Evolutionary conservation across 2,888 invertebrate genomes (phyloP).

Genomic region (Hetaerina titia): DNA sequence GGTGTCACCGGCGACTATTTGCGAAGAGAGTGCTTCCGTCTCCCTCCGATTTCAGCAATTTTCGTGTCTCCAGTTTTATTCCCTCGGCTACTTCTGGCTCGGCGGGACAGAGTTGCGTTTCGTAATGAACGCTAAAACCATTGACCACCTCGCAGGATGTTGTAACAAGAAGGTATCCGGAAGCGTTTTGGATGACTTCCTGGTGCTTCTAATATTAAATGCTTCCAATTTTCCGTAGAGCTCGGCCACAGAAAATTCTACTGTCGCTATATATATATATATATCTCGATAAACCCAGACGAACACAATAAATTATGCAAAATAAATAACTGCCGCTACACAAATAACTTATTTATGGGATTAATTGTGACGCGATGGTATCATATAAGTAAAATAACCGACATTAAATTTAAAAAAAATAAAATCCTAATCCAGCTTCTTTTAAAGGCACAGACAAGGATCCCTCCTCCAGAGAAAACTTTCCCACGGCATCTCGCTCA

Average conservation of each 20-base stretch:
- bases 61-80: background rate
- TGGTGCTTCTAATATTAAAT: background rate
- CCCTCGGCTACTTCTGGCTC: background rate
- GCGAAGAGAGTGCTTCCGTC: background rate
- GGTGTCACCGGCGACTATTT: background rate
- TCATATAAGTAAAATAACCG: background rate
- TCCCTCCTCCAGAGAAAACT: background rate
- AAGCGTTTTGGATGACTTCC: background rate
- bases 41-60: background rate
- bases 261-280: no score
- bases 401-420: background rate
- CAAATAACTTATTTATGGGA: background rate
- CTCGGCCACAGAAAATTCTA: no score
- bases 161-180: background rate
- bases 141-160: background rate
- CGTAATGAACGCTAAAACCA: background rate
- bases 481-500: background rate
- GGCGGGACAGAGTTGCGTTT: background rate
- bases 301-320: background rate
- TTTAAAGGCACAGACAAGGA: background rate
- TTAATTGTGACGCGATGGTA: background rate
- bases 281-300: background rate
- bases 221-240: no score
- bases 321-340: background rate
- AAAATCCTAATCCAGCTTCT: background rate